Percentiles rank a stretch among this genome's conserved stretches.
Conservation (phyloP, 1,140 invertebrate species). For the Lucilia sericata region DNA sequence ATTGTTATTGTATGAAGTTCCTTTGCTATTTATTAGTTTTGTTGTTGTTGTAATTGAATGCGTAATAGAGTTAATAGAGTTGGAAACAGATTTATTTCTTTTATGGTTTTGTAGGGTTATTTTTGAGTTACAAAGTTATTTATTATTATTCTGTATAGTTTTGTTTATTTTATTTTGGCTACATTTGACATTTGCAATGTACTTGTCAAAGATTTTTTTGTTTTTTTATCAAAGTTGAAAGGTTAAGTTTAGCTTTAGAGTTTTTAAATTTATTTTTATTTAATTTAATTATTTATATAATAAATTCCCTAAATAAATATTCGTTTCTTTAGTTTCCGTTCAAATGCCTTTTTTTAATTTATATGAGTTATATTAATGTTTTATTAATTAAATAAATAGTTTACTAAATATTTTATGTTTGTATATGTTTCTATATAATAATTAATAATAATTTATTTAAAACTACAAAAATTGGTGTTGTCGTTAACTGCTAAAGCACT, state of each 20-base stretch:
- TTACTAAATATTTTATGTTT: conserved; percentile 27
- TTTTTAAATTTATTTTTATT: conserved; percentile 1
- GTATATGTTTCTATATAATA: conserved; percentile 11
- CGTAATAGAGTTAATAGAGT: neutral
- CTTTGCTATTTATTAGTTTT: neutral
- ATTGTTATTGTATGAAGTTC: neutral
- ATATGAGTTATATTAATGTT: neutral
- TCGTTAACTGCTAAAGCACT: conserved; percentile 37
- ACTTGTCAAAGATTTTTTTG: neutral
- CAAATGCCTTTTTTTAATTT: neutral
- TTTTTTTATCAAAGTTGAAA: neutral
- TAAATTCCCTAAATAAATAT: conserved; percentile 42
- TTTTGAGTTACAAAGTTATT: neutral
- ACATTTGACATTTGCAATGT: neutral
- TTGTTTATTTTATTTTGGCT: too few species aligned
- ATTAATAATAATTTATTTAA: neutral
- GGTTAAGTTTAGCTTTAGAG: neutral
- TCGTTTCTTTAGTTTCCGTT: conserved; percentile 25
- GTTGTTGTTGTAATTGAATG: neutral
- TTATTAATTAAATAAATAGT: conserved; percentile 1
- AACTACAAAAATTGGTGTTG: conserved; percentile 43
- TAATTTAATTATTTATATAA: neutral
- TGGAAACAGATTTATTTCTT: neutral
- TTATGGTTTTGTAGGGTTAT: neutral
- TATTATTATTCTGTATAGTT: neutral